Base-by-base conservation (phyloP, 2,888 invertebrate species). In the Drosophila greeni region DNA sequence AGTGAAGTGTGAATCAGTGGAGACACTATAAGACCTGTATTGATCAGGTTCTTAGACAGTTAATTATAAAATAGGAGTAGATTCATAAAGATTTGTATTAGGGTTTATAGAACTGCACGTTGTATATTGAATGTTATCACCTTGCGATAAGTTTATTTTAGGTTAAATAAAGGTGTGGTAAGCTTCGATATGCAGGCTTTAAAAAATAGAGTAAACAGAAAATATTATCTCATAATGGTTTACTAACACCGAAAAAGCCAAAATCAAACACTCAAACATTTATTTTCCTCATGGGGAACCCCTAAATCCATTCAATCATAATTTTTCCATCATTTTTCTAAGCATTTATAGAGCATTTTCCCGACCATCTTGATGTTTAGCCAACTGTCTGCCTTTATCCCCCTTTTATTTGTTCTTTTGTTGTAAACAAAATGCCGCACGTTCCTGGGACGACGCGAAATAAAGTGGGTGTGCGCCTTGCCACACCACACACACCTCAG, bases 361-460 rank as follows among this genome's bases (percentile, higher is more conserved):
- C 57, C 12, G 24, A 33, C 12, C 56, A n/a, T 43, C 26, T 47
- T 36, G 14, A 53, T 36, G 42, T 18, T 39, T 42, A 23, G n/a
- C 18, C 33, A 29, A 42, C 31, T 54, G 18, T 39, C 36, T 58
- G 51, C 52, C n/a, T n/a, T 54, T 37, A 45, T 37, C 39, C 24
- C 40, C 24, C 3, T 24, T 45, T 53, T 45, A 0, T 61, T 42
- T 11, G 18, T 59, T 57, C 53, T 40, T 23, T 20, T 78, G 66
- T 67, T 74, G 65, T 82, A 77, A 79, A 77, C 82, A 77, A 77
- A 74, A 61, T 43, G 62, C 61, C 23, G 31, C 47, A 56, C 37
- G 56, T 56, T 56, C 23, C 31, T 20, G n/a, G 52, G 16, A 48
- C 31, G 49, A 48, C 53, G 26, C 49, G 23, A 16, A 33, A 23